A percentile compares a stretch with the other conserved stretches of the same genome.
Conservation (phyloP, 2,797 vertebrate species). For the Discoglossus pictus region DNA sequence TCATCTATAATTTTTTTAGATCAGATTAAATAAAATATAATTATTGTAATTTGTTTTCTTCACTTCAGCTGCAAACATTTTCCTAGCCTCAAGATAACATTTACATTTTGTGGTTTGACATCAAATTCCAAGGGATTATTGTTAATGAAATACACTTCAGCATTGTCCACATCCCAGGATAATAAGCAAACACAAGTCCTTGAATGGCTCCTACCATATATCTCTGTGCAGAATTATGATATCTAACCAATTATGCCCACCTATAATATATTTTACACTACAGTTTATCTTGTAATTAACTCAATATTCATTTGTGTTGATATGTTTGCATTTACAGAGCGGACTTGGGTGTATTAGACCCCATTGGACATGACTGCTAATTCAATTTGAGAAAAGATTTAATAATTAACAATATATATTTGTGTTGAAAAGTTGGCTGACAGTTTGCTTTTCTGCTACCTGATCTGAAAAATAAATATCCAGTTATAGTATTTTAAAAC, state of each 20-base stretch:
- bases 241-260: conserved; percentile 8
- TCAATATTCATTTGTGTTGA: conserved; percentile 21
- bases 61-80: too few relatives aligned
- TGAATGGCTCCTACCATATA: neutral
- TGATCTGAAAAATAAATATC: too few relatives aligned
- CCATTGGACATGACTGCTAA: conserved; percentile 26
- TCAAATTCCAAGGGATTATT: neutral
- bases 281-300: conserved; percentile 38
- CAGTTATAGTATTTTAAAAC: too few relatives aligned
- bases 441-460: too few relatives aligned
- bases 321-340: conserved; percentile 28
- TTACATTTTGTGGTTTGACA: neutral
- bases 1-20: too few relatives aligned
- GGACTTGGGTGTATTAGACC: neutral
- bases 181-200: neutral
- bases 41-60: too few relatives aligned
- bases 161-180: neutral
- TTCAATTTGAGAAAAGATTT: conserved; percentile 5
- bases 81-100: too few relatives aligned
- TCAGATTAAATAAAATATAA: too few relatives aligned
- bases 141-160: conserved; percentile 13
- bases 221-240: conserved; percentile 3
- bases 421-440: conserved; percentile 11
- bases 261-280: conserved; percentile 1
- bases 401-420: neutral